Conservation (phyloP, 2,113 vertebrate species). For the Pyxicephalus adspersus region DNA sequence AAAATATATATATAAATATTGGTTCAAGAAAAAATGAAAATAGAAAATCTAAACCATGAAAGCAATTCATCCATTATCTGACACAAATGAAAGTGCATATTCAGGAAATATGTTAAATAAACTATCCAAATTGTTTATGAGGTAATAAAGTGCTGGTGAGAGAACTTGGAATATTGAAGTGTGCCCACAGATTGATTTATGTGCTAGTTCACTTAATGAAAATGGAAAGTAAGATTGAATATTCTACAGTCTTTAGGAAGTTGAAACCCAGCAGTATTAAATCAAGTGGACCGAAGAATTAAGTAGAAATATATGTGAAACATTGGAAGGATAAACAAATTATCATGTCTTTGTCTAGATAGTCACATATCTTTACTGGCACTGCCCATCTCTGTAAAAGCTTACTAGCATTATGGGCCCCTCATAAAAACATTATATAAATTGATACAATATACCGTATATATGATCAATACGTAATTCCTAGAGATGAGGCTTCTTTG, state of each 20-base stretch:
- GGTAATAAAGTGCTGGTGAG: constrained; percentile 17
- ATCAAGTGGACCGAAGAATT: constrained; percentile 25
- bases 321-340: constrained; percentile 19
- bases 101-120: constrained; percentile 36
- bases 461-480: too few species aligned
- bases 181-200: constrained; percentile 44
- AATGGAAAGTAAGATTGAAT: constrained; percentile 48
- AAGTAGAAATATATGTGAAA: constrained; percentile 31
- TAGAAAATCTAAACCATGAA: background rate
- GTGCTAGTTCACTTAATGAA: constrained; percentile 43
- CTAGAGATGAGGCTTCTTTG: too few species aligned
- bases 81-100: constrained; percentile 5
- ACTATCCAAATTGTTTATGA: constrained; percentile 42
- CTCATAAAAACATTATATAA: background rate
- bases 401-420: background rate
- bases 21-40: background rate
- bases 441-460: too few species aligned
- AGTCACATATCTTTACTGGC: constrained; percentile 23
- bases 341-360: constrained; percentile 13
- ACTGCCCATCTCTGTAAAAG: background rate
- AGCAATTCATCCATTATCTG: background rate
- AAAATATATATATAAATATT: background rate
- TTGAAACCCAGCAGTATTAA: constrained; percentile 22
- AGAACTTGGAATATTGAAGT: constrained; percentile 36
- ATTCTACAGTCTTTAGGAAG: constrained; percentile 29